These are phyloP conservation scores for Dromococcyx pavoninus DNA, from an alignment of 2,797 vertebrate species.

Conservation along the genomic window DNA sequence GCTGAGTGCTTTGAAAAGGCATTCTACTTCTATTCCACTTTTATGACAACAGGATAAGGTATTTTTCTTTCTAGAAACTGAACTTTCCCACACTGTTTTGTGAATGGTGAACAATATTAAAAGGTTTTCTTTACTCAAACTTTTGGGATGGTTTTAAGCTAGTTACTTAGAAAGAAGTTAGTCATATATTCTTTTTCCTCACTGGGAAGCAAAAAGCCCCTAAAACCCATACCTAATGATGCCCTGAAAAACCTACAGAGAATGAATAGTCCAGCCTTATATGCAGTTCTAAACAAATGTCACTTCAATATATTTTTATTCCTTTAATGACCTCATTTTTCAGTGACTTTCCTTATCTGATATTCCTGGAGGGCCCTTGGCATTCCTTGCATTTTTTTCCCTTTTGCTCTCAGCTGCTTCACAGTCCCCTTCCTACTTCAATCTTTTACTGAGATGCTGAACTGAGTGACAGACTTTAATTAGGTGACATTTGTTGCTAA, in stretches of 20 bases:
- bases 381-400: constrained; percentile 50
- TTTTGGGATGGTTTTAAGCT: not conserved
- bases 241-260: not conserved
- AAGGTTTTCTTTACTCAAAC: not conserved
- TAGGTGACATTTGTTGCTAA: constrained; percentile 52
- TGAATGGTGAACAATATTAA: not conserved
- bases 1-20: not conserved
- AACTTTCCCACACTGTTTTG: not conserved
- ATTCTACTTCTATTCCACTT: not conserved
- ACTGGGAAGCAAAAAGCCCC: not conserved
- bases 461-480: constrained; percentile 57
- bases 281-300: not conserved
- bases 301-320: constrained; percentile 28
- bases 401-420: constrained; percentile 54
- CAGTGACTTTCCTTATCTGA: constrained; percentile 51
- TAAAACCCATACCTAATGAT: not conserved
- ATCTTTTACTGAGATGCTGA: constrained; percentile 56
- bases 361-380: constrained; percentile 42
- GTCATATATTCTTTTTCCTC: not conserved
- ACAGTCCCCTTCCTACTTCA: constrained; percentile 38
- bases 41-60: not conserved
- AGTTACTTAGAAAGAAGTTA: not conserved
- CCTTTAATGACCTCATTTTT: constrained; percentile 58
- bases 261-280: not conserved
- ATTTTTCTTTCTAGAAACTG: not conserved